Evolutionary conservation across 2,797 vertebrate species (phyloP).

Genomic region (Aplochiton taeniatus): DNA sequence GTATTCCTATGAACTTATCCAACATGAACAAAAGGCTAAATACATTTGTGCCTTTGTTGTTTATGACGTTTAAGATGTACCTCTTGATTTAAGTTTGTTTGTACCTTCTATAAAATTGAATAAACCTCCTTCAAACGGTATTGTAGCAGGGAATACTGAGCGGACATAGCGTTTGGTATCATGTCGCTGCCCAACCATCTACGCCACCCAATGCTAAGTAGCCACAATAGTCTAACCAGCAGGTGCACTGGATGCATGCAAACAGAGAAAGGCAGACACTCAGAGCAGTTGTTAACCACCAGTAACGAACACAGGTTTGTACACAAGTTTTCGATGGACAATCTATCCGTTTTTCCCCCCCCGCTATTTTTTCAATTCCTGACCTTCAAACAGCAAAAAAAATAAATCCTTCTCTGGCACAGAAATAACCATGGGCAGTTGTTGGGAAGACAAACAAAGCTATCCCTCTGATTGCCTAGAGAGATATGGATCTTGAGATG

Average conservation of each 20-base stretch:
- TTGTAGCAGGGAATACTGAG: not conserved
- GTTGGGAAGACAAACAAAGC: slow-evolving; percentile 17
- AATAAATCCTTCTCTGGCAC: slow-evolving; percentile 23
- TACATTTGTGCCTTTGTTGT: too few species aligned
- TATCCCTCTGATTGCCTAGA: slow-evolving; percentile 31
- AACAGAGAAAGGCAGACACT: not conserved
- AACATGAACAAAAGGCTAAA: too few species aligned
- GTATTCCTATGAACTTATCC: too few species aligned
- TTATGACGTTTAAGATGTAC: too few species aligned
- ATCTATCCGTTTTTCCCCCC: too few species aligned
- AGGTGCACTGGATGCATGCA: slow-evolving; percentile 14
- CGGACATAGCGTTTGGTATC: too few species aligned
- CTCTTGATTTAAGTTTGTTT: too few species aligned
- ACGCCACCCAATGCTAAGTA: slow-evolving; percentile 12
- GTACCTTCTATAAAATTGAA: too few species aligned
- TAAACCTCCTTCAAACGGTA: not conserved
- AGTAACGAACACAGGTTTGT: too few species aligned
- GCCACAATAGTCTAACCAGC: slow-evolving; percentile 17
- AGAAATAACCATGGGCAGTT: slow-evolving; percentile 19
- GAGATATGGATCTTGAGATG: slow-evolving; percentile 16
- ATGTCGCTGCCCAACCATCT: not conserved
- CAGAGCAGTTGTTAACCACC: too few species aligned
- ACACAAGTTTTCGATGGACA: too few species aligned
- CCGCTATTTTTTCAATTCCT: slow-evolving; percentile 26
- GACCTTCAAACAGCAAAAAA: slow-evolving; percentile 45